phyloP scores from a whole-genome alignment of 2,113 vertebrate genomes.

The Channa argus region DNA sequence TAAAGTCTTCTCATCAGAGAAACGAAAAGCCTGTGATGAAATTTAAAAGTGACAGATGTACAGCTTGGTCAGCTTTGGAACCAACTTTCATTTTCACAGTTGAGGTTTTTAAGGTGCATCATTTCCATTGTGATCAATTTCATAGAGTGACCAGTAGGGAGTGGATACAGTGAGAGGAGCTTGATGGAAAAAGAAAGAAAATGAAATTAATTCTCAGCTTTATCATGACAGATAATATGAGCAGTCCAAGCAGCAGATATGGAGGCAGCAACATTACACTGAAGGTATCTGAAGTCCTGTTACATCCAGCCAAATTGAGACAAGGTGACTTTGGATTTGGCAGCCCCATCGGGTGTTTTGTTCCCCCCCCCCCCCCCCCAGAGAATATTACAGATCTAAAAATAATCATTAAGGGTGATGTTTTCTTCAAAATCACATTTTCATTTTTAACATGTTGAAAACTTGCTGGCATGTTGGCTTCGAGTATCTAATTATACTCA shows the following conservation, averaged over 20 bases:
- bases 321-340: conserved; percentile 64
- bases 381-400: not conserved
- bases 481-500: conserved; percentile 32
- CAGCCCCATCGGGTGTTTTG: conserved; percentile 13
- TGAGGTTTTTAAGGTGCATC: conserved; percentile 1
- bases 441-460: no score
- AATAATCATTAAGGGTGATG: not conserved
- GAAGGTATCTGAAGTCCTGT: conserved; percentile 25
- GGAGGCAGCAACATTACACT: conserved; percentile 12
- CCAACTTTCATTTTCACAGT: not conserved
- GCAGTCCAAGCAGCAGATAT: conserved; percentile 18
- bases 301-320: conserved; percentile 34
- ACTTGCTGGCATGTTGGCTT: conserved; percentile 14
- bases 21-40: not conserved
- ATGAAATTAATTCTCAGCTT: conserved; percentile 20
- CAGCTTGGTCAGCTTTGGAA: conserved; percentile 4
- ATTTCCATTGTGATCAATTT: conserved; percentile 22
- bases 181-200: not conserved
- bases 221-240: conserved; percentile 29
- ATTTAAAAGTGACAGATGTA: conserved; percentile 8
- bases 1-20: no score
- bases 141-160: not conserved
- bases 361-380: conserved; percentile 8
- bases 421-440: not conserved
- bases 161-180: not conserved